phyloP scores from a whole-genome alignment of 2,888 invertebrate species.

The Dynastes hyllus region DNA sequence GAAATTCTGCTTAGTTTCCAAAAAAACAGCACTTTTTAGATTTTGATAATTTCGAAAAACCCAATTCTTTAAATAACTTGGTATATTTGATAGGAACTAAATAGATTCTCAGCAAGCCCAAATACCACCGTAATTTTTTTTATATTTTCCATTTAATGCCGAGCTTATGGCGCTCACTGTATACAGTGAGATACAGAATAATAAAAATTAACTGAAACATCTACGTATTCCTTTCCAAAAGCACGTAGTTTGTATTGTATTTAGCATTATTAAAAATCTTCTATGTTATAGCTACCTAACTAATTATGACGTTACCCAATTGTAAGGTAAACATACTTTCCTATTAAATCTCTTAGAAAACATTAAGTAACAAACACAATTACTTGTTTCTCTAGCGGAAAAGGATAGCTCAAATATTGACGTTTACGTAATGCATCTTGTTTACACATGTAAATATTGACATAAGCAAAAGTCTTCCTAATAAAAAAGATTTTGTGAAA shows the following conservation, averaged over 20 bases:
- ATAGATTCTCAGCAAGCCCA: too few relatives aligned
- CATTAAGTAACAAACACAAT: slow-evolving; percentile 49
- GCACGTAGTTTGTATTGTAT: not conserved
- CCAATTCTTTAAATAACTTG: too few relatives aligned
- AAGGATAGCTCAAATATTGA: slow-evolving; percentile 46
- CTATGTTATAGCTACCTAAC: not conserved
- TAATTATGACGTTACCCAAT: slow-evolving; percentile 21
- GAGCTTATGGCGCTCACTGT: too few relatives aligned
- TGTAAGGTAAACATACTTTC: slow-evolving; percentile 44
- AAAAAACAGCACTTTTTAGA: too few relatives aligned
- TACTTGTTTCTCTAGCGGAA: slow-evolving; percentile 43
- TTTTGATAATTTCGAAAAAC: too few relatives aligned
- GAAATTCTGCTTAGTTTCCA: too few relatives aligned
- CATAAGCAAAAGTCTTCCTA: slow-evolving; percentile 47
- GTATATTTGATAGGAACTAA: too few relatives aligned
- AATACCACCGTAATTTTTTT: too few relatives aligned
- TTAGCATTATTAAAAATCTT: not conserved
- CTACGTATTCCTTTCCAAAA: not conserved
- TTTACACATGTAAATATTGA: slow-evolving; percentile 45
- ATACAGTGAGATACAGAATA: too few relatives aligned
- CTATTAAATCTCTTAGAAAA: slow-evolving; percentile 45
- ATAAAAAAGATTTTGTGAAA: slow-evolving; percentile 47
- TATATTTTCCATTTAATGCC: too few relatives aligned
- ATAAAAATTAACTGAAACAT: not conserved
- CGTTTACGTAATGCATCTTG: slow-evolving; percentile 46